Percentiles rank a stretch among this genome's conserved stretches.
Conservation (phyloP, 2,888 invertebrate genomes). For the Venusia cambrica region DNA sequence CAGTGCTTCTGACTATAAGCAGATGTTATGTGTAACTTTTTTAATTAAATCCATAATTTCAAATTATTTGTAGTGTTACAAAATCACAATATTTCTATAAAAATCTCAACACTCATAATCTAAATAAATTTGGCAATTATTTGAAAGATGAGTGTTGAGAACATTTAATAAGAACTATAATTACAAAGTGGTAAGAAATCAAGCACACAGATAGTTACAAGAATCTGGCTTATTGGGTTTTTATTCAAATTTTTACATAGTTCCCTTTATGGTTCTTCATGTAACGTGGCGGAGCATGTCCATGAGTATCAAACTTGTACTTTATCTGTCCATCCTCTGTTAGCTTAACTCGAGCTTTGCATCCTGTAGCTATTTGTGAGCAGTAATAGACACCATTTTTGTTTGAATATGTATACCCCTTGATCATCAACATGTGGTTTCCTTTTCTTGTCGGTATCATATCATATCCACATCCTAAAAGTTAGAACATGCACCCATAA, state of each 20-base stretch:
- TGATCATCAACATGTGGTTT: conserved; percentile 14
- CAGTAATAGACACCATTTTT: conserved; percentile 17
- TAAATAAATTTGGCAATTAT: too few relatives aligned
- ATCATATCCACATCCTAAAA: conserved; percentile 1
- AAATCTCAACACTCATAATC: too few relatives aligned
- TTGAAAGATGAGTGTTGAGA: too few relatives aligned
- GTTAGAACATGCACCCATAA: conserved; percentile 5
- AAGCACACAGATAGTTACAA: too few relatives aligned
- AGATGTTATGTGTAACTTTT: too few relatives aligned
- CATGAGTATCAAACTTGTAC: conserved; percentile 1
- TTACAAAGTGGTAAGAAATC: too few relatives aligned
- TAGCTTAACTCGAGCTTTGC: conserved; percentile 19
- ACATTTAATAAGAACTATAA: too few relatives aligned
- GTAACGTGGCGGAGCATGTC: conserved; percentile 9
- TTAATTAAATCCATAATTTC: too few relatives aligned
- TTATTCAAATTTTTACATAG: conserved; percentile 7
- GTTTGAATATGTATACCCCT: conserved; percentile 16
- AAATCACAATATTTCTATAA: too few relatives aligned
- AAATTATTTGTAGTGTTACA: too few relatives aligned
- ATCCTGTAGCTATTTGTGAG: conserved; percentile 12
- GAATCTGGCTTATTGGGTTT: too few relatives aligned
- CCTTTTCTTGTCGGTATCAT: conserved; percentile 12
- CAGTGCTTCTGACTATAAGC: too few relatives aligned
- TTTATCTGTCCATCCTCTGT: conserved; percentile 2
- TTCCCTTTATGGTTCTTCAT: conserved; percentile 1